Evolutionary conservation across 2,797 vertebrate species (phyloP).

Genomic region (Acanthurus tractus): DNA sequence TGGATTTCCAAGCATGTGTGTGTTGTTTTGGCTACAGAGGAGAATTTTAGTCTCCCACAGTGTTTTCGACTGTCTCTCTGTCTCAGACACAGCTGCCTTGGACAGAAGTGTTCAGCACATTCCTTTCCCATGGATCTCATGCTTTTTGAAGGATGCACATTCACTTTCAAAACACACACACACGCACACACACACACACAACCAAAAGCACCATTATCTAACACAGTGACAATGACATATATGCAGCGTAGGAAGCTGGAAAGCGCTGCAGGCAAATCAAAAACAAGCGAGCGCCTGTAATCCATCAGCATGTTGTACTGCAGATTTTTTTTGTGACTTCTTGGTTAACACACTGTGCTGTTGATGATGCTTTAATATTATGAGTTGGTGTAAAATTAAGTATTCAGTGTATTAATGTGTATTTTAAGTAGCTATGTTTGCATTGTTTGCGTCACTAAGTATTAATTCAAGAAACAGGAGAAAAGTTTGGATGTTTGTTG

Average conservation of each 20-base stretch:
- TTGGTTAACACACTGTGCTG: neutral
- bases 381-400: neutral
- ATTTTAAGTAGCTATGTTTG: neutral
- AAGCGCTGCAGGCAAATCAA: neutral
- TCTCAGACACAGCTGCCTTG: constrained; percentile 49
- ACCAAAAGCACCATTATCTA: constrained; percentile 2
- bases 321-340: neutral
- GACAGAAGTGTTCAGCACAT: constrained; percentile 45
- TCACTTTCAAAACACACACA: neutral
- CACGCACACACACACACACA: neutral
- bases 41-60: constrained; percentile 38
- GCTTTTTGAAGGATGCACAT: constrained; percentile 30
- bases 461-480: neutral
- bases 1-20: constrained; percentile 16
- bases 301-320: neutral
- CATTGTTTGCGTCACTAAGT: neutral
- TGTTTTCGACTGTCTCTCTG: constrained; percentile 14
- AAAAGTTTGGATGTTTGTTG: constrained; percentile 5
- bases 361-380: neutral
- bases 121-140: constrained; percentile 53
- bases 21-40: constrained; percentile 38
- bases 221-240: neutral
- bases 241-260: neutral
- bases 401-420: neutral
- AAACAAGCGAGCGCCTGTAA: neutral